phyloP scores from a whole-genome alignment of 2,113 vertebrate species.

The Geococcyx californianus region DNA sequence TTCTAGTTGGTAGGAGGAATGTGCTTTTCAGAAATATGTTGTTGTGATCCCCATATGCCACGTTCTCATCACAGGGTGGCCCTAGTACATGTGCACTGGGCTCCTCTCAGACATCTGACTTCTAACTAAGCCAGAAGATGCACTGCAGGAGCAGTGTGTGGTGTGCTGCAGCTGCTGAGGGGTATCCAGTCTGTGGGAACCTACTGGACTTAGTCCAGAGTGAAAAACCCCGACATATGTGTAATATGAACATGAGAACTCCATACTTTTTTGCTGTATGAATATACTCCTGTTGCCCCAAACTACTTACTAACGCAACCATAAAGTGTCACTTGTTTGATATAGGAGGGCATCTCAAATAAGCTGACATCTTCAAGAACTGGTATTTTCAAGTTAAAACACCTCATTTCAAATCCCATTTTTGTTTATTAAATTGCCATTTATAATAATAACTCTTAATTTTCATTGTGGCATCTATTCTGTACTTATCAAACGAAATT shows the following conservation, averaged over 20 bases:
- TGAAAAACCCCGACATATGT: not conserved
- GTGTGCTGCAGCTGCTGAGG: not conserved
- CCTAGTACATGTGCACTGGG: not conserved
- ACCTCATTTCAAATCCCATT: not conserved
- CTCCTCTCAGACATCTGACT: not conserved
- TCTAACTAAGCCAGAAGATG: not conserved
- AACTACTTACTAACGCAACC: not conserved
- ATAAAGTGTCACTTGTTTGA: not conserved
- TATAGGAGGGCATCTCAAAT: not conserved
- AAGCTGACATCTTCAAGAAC: not conserved
- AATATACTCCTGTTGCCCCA: not conserved
- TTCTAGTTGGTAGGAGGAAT: not conserved
- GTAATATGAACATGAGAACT: not conserved
- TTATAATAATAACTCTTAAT: not conserved
- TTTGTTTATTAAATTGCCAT: not conserved
- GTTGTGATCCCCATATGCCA: accelerated
- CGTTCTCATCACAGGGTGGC: not conserved
- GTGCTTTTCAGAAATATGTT: not conserved
- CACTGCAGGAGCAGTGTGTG: not conserved
- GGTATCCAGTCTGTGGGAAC: not conserved
- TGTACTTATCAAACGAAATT: not conserved
- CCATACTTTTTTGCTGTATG: not conserved
- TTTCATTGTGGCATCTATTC: not conserved
- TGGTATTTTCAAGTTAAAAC: not conserved
- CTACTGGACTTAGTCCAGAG: not conserved